A percentile compares a stretch with the other conserved stretches of the same genome.
Conservation (phyloP, 2,113 vertebrate genomes). For the Progne subis region DNA sequence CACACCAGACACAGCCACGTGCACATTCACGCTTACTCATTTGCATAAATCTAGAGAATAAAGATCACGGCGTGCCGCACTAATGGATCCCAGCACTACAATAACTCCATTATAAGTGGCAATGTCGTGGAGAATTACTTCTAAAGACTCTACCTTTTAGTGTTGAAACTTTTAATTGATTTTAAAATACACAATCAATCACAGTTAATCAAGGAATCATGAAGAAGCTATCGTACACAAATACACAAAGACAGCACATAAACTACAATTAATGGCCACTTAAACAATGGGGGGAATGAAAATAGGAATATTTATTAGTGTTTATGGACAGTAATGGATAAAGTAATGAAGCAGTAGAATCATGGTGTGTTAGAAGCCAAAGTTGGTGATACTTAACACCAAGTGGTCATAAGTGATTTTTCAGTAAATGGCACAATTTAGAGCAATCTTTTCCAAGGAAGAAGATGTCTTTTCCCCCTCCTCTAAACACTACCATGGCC, state of each 20-base stretch:
- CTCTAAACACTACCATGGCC: not conserved
- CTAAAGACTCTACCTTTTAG: conserved; percentile 52
- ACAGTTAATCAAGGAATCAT: conserved; percentile 62
- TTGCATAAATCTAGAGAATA: not conserved
- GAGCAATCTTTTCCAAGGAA: not conserved
- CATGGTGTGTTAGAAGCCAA: not conserved
- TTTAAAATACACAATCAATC: conserved; percentile 54
- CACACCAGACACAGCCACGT: not conserved
- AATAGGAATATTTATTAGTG: conserved; percentile 60
- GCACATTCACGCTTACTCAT: fast-evolving
- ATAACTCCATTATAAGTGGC: conserved; percentile 18
- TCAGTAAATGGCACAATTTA: not conserved
- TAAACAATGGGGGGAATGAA: conserved; percentile 42
- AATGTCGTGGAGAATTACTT: conserved; percentile 19
- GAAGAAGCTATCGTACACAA: conserved; percentile 53
- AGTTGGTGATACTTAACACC: not conserved
- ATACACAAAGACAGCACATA: conserved; percentile 51
- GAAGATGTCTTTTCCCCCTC: not conserved
- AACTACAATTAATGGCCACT: conserved; percentile 67
- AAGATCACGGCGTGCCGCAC: not conserved
- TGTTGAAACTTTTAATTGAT: conserved; percentile 67
- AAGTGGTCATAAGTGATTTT: not conserved
- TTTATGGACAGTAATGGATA: conserved; percentile 27
- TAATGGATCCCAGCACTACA: conserved; percentile 21
- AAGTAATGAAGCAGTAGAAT: not conserved